Conservation (phyloP, 2,888 invertebrate genomes). For the Andricus quercusramuli region DNA sequence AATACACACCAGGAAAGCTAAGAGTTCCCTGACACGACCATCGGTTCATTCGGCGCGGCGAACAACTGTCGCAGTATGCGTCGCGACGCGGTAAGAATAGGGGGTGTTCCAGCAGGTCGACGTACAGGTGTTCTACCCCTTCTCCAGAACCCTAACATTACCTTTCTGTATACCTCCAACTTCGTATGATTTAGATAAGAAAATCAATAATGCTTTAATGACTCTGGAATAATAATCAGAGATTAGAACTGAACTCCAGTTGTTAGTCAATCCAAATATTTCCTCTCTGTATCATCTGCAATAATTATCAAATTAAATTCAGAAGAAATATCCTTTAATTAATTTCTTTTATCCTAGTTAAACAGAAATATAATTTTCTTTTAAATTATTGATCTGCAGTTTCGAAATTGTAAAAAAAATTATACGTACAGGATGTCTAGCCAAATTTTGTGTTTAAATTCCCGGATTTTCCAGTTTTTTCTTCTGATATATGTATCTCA, state of each 20-base stretch:
- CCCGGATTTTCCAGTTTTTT: too few species aligned
- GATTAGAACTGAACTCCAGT: slow-evolving; percentile 20
- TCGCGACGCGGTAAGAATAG: slow-evolving; percentile 57
- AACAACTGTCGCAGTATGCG: slow-evolving; percentile 71
- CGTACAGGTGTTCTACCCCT: slow-evolving; percentile 72
- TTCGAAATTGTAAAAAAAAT: too few species aligned
- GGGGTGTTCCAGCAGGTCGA: slow-evolving; percentile 63
- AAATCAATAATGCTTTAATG: slow-evolving; percentile 41
- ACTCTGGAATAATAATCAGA: slow-evolving; percentile 28
- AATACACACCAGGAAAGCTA: slow-evolving; percentile 36
- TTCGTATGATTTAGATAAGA: slow-evolving; percentile 40
- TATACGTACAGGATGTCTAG: too few species aligned
- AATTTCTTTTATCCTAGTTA: background rate
- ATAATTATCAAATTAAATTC: background rate
- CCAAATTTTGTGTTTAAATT: too few species aligned
- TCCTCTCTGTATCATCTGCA: background rate
- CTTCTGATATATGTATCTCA: too few species aligned
- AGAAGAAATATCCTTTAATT: background rate
- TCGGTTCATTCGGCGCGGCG: slow-evolving; percentile 58
- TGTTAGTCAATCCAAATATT: slow-evolving; percentile 8
- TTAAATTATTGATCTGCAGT: too few species aligned
- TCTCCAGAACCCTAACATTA: slow-evolving; percentile 47
- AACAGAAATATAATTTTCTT: too few species aligned
- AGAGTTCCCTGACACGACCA: slow-evolving; percentile 54
- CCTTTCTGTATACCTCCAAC: slow-evolving; percentile 30